Base-by-base conservation (phyloP, 1,140 invertebrate species). In the Hermatobates lingyangjiaoensis region DNA sequence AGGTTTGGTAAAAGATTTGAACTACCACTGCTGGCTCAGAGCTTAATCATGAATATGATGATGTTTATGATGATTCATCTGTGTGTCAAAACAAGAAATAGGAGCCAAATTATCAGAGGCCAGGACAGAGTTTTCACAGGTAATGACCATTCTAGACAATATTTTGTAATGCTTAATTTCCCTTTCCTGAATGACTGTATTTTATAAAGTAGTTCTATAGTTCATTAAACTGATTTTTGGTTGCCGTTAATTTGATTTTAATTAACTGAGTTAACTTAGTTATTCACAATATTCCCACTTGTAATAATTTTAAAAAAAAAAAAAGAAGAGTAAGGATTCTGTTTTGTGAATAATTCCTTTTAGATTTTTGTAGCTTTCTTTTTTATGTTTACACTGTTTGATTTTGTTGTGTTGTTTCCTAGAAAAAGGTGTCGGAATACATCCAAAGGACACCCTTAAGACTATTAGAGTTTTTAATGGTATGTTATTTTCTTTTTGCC, bases 1-100 rank as follows among this genome's bases (percentile, higher is more conserved):
- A 97, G 93, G 93, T 98, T 98, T 80, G 94, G 93, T 46, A 92
- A 91, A 69, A 80, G 78, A 56, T 98, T 91, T 75, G 93, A 98
- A 70, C 68, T 86, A 62, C 92, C 94, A 54, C 70, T 99, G 55
- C 74, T 99, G 51, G 74, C 93, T 48, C 95, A 98, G 74, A 96
- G 91, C 72, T 77, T 98, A 63, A 79, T 98, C 25, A 98, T 98
- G 94, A 95, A 92, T 63, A 63, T 85, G 26, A 83, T 89, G 55
- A 98, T 98, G 95, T 76, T 98, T 63, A 71, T 80, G 23, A 89
- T 98, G 85, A 83, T 98, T 55, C 83, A 91, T 66, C 70, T 98
- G 15, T 98, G 93, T 72, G 83, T 98, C 25, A 76, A 74, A 63
- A 81, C 94, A 50, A 80, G 78, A 60, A 82, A 83, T 64, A 83